Base-by-base conservation (phyloP, 2,888 invertebrate species). In the Nomada flava region DNA sequence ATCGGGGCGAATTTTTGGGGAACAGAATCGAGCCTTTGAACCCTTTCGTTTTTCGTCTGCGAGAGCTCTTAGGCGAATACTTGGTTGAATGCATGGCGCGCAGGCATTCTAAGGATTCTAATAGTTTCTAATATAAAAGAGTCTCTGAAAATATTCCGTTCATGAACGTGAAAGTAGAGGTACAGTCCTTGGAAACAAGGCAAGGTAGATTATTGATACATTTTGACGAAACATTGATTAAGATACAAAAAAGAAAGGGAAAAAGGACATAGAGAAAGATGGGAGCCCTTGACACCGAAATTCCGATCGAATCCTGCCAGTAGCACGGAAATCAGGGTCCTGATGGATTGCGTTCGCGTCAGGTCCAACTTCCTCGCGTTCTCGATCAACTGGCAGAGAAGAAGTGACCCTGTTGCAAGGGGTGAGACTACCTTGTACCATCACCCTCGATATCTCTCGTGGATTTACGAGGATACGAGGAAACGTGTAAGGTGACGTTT, bases 261-360 rank as follows among this genome's bases (percentile, higher is more conserved):
- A 42, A 55, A 23, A 3, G 29, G 47, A 2, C 15, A 23, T 15
- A 23, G 47, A 29, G 3, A 63, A 63, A 64, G n/a, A 69, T 63
- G 29, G 20, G 44, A 55, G 50, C 29, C 53, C 59, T 59, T 60
- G 79, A 70, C 64, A 64, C 55, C 60, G 44, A 69, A 59, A 72
- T 73, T 68, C 55, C 62, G 74, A 68, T 62, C 69, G 60, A 79
- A 65, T 47, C 63, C 53, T 78, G 71, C 53, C 79, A 68, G 64
- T 64, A 53, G 68, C 57, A 64, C 72, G 82, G 74, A 82, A 82
- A 79, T 75, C 82, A 65, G 70, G 52, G 62, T 63, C 67, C 74
- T 75, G 82, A 82, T 81, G 80, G 68, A 81, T 81, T 44, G 80
- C 57, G 47, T 59, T 60, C 71, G 68, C 57, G 62, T 62, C 78